Evolutionary conservation across 2,113 vertebrate genomes (phyloP), one percentile per base, ranked within the genome.

Genomic region (Lota lota): DNA sequence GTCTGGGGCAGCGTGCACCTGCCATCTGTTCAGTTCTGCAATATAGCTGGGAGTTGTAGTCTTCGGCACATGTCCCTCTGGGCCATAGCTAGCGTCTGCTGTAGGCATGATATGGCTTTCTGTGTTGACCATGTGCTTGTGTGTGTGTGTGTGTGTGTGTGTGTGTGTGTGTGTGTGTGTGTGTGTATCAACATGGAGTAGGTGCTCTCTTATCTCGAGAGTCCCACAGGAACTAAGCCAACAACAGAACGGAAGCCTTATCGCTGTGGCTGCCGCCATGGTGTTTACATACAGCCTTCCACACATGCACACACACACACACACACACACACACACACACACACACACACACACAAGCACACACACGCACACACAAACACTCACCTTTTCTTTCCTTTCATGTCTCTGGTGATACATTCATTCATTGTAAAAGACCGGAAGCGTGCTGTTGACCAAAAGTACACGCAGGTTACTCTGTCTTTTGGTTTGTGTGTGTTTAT

Each of bases 201-300:
- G 5, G 51, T 24, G 24, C 28, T 64, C 59, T 63, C 82, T 90
- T 88, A 90, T 90, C 88, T 81, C 22, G 56, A 62, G 79, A 19
- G 68, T 84, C 75, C 79, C 83, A 88, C 83, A 80, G 83, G 77
- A 82, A 83, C 82, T 85, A 63, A 86, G 82, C 83, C 80, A 88
- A 90, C 83, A 90, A 47, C 70, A 20, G 33, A 83, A 67, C 74
- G 68, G 77, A 87, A 80, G 76, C 83, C 83, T 88, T 88, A 90
- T 90, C 88, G 53, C 66, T 64, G 50, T 51, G 16, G 75, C 79
- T 85, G 63, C 80, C 76, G 68, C 66, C 80, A 65, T 59, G n/a
- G 64, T 88, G 82, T 88, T 86, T 86, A 77, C 64, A 73, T 73
- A 70, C 67, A 72, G 75, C 61, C n/a, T 1, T 21, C 61, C 62